Conservation (phyloP, 2,888 invertebrate species). For the Thumatha senex region DNA sequence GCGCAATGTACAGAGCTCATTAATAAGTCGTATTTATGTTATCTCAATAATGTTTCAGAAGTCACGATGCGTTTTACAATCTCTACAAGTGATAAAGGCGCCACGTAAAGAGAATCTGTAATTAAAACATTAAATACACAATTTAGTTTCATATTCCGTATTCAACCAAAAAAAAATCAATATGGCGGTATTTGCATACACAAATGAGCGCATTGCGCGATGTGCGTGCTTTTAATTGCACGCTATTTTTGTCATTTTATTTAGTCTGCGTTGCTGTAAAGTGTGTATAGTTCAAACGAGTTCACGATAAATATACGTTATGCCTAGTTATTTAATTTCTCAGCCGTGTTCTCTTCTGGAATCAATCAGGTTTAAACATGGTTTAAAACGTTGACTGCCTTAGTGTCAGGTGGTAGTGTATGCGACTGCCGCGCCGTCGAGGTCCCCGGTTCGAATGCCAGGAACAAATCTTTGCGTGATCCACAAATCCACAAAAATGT, state of each 20-base stretch:
- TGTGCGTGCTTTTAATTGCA: conserved; percentile 62
- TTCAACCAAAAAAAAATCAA: conserved; percentile 51
- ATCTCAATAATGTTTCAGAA: conserved; percentile 55
- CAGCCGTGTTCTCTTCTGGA: conserved; percentile 37
- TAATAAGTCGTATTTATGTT: conserved; percentile 34
- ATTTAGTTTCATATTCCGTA: conserved; percentile 58
- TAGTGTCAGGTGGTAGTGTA: no score
- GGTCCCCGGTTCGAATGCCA: no score
- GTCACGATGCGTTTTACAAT: conserved; percentile 62
- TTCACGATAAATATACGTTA: conserved; percentile 33
- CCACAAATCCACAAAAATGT: no score
- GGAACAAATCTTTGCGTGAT: no score
- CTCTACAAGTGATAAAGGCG: conserved; percentile 60
- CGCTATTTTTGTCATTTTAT: conserved; percentile 47
- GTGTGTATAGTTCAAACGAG: conserved; percentile 23
- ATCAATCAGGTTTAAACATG: conserved; percentile 48
- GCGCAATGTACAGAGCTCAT: conserved; percentile 28
- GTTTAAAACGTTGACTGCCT: no score
- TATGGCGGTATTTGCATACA: conserved; percentile 60
- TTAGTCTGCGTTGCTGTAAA: conserved; percentile 25
- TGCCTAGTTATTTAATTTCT: conserved; percentile 42
- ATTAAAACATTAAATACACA: conserved; percentile 72
- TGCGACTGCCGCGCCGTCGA: no score
- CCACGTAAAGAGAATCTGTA: conserved; percentile 54
- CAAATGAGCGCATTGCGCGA: conserved; percentile 49